Conservation (phyloP, 2,797 vertebrate species). For the Triplophysa bombifrons region DNA sequence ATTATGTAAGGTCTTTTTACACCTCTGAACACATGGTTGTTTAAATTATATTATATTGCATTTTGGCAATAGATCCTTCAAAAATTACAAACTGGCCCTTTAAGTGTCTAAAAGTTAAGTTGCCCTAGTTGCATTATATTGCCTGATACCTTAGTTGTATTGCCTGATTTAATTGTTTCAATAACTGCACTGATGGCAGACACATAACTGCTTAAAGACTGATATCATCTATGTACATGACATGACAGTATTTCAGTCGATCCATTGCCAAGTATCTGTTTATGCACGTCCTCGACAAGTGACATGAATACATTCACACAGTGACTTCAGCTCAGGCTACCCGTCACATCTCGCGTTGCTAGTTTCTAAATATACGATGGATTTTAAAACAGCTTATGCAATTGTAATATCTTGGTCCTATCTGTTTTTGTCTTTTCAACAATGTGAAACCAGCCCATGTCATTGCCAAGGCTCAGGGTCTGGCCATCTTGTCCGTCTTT, state of each 20-base stretch:
- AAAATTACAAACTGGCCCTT: no score
- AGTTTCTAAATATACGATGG: neutral
- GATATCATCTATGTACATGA: constrained; percentile 43
- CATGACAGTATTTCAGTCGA: constrained; percentile 11
- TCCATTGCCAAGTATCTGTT: constrained; percentile 44
- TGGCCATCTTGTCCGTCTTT: constrained; percentile 92
- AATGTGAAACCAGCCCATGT: constrained; percentile 81
- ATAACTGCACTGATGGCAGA: constrained; percentile 17
- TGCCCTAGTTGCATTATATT: neutral
- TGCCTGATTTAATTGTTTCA: neutral
- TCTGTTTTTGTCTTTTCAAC: constrained; percentile 6
- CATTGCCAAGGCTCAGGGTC: constrained; percentile 92
- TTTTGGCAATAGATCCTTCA: no score
- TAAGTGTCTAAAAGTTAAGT: no score
- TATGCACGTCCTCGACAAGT: constrained; percentile 33
- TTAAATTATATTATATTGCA: no score
- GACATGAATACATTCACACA: constrained; percentile 40
- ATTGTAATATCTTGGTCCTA: neutral
- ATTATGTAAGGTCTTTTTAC: no score
- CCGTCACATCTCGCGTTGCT: constrained; percentile 32
- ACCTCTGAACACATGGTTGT: no score
- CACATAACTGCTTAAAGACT: constrained; percentile 24
- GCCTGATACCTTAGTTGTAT: neutral
- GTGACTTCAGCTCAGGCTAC: constrained; percentile 6
- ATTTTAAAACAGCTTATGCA: neutral